Conservation (phyloP, 2,797 vertebrate genomes). For the Echiichthys vipera region DNA sequence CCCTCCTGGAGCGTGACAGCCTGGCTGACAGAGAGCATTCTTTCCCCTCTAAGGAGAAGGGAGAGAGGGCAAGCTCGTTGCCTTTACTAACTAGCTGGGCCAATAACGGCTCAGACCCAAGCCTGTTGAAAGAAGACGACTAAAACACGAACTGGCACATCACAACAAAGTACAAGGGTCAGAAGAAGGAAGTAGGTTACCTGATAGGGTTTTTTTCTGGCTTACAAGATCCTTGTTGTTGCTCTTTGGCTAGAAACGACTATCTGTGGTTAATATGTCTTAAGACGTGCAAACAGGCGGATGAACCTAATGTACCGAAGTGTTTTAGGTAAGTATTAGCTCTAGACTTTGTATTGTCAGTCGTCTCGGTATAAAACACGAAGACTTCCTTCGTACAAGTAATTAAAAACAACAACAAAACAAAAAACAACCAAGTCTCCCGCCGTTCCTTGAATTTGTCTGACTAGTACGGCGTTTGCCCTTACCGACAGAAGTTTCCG, state of each 20-base stretch:
- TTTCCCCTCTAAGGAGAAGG: slow-evolving; percentile 69
- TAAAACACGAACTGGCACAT: slow-evolving; percentile 9
- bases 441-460: no score
- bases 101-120: slow-evolving; percentile 12
- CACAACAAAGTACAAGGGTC: slow-evolving; percentile 26
- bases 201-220: slow-evolving; percentile 10
- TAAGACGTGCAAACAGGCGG: slow-evolving; percentile 17
- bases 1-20: slow-evolving; percentile 70
- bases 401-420: background rate
- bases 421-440: no score
- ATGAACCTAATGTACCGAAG: slow-evolving; percentile 2
- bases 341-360: background rate
- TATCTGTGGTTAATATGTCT: slow-evolving; percentile 47
- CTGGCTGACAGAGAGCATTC: slow-evolving; percentile 69
- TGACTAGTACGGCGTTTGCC: no score
- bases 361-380: background rate
- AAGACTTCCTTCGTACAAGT: background rate
- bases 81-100: slow-evolving; percentile 51
- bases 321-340: background rate
- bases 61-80: slow-evolving; percentile 60
- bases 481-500: no score
- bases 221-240: slow-evolving; percentile 18
- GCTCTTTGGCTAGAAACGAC: slow-evolving; percentile 26
- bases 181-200: slow-evolving; percentile 33
- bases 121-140: background rate